phyloP scores from a whole-genome alignment of 2,888 invertebrate genomes.

The Ornithoptera priamus region DNA sequence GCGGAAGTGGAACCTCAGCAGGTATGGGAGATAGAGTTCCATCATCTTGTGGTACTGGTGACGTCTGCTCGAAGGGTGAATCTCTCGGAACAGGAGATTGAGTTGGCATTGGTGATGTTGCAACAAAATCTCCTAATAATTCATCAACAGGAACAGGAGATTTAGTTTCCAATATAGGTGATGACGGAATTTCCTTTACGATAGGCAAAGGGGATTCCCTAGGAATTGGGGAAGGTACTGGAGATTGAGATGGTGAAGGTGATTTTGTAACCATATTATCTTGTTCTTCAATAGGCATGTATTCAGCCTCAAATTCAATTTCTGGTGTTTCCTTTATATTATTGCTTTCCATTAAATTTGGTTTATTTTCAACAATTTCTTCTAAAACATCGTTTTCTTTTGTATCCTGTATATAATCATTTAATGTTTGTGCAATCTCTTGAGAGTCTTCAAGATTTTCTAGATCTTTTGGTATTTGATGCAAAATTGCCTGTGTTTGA shows the following conservation, averaged over 20 bases:
- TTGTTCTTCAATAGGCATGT: slow-evolving; percentile 7
- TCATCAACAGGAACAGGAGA: slow-evolving; percentile 11
- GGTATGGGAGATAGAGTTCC: slow-evolving; percentile 34
- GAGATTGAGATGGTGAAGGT: slow-evolving; percentile 32
- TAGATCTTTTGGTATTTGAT: slow-evolving; percentile 21
- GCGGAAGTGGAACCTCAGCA: slow-evolving; percentile 31
- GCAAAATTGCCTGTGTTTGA: slow-evolving; percentile 36
- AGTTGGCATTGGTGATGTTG: slow-evolving; percentile 12
- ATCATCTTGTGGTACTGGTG: slow-evolving; percentile 32
- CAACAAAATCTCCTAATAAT: background rate
- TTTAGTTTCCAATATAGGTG: slow-evolving; percentile 2
- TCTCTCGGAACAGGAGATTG: slow-evolving; percentile 31
- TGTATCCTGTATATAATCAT: background rate
- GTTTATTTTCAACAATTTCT: slow-evolving; percentile 29
- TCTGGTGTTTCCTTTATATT: slow-evolving; percentile 27
- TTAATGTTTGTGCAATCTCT: slow-evolving; percentile 16
- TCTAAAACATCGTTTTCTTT: slow-evolving; percentile 3
- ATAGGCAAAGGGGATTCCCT: slow-evolving; percentile 25
- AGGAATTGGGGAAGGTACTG: slow-evolving; percentile 26
- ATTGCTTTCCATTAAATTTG: slow-evolving; percentile 26
- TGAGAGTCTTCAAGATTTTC: slow-evolving; percentile 1
- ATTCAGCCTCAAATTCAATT: slow-evolving; percentile 30
- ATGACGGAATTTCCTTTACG: slow-evolving; percentile 4
- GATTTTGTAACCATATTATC: slow-evolving; percentile 28
- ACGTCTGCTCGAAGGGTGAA: slow-evolving; percentile 5